Conservation (phyloP, 2,113 vertebrate species). For the Prunella fulvescens region DNA sequence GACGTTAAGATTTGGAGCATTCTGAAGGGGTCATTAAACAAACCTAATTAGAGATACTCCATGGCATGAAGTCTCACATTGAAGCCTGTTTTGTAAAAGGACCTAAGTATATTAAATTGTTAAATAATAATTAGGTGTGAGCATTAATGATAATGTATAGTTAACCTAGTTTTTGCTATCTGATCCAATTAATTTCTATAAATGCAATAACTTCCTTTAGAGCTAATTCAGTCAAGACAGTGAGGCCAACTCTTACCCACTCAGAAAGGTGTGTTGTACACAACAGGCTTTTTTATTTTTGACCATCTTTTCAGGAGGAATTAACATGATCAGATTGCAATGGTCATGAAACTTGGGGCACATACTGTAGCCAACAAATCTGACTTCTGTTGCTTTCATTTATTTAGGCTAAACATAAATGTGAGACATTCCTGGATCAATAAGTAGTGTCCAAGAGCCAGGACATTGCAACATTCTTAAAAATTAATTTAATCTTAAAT, state of each 20-base stretch:
- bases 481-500: background rate
- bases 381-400: background rate
- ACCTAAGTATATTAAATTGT: background rate
- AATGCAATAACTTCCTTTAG: background rate
- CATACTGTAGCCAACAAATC: background rate
- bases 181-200: background rate
- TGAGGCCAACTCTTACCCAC: background rate
- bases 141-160: background rate
- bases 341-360: background rate
- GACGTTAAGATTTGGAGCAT: background rate
- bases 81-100: background rate
- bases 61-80: background rate
- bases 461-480: background rate
- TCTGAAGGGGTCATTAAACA: background rate
- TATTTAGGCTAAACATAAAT: background rate
- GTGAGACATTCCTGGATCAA: background rate
- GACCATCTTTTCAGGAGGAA: background rate
- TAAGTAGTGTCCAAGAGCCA: background rate
- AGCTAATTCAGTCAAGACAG: background rate
- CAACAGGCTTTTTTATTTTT: background rate
- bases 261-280: background rate
- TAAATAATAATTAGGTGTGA: background rate
- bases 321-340: background rate
- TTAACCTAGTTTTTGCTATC: background rate
- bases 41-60: background rate